Conservation (phyloP, 2,113 vertebrate species). For the Guaruba guarouba region DNA sequence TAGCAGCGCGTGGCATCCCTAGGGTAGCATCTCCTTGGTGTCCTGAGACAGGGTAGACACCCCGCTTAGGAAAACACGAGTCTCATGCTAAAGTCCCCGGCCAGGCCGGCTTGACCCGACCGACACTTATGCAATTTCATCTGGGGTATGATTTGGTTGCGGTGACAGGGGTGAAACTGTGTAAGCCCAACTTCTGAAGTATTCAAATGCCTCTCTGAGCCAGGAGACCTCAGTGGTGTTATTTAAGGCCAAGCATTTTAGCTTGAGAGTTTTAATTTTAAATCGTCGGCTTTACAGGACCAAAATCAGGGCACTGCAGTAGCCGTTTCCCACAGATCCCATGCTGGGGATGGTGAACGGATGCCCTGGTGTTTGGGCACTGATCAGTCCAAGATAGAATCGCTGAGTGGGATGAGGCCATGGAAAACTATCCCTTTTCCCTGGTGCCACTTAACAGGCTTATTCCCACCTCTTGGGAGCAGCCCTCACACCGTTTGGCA, state of each 20-base stretch:
- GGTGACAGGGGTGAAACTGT: neutral
- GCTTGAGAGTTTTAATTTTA: neutral
- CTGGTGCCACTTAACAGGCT: neutral
- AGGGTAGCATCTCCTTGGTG: accelerated
- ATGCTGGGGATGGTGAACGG: accelerated
- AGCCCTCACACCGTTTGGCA: too few relatives aligned
- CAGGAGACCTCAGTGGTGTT: neutral
- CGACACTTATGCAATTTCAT: accelerated
- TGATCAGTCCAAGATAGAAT: neutral
- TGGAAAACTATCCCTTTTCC: neutral
- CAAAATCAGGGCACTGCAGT: accelerated
- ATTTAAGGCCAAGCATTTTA: neutral
- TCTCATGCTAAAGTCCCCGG: neutral
- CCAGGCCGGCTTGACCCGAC: accelerated
- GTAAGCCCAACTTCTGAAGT: neutral
- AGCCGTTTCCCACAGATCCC: accelerated
- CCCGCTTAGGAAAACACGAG: neutral
- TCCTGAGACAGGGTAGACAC: neutral
- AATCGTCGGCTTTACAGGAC: accelerated
- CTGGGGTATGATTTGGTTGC: neutral
- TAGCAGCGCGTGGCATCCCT: accelerated
- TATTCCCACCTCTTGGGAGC: neutral
- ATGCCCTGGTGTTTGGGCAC: neutral
- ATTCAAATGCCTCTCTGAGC: neutral
- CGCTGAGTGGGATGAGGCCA: accelerated